phyloP scores from a whole-genome alignment of 2,888 invertebrate genomes.

The Cheilosia soror region DNA sequence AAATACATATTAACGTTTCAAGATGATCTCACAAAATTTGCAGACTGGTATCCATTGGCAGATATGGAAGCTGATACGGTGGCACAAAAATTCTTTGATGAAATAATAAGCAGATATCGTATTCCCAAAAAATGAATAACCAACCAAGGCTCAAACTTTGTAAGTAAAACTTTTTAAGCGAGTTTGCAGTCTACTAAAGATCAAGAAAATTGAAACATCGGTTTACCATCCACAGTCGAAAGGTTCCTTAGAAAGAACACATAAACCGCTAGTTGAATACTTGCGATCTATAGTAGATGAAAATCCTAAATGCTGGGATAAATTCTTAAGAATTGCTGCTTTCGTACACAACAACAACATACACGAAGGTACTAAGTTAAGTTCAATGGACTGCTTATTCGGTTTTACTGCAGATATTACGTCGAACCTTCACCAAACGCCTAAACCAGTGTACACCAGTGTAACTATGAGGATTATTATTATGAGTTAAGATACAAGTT shows the following conservation, averaged over 20 bases:
- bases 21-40: not conserved
- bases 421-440: not conserved
- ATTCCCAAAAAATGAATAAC: not conserved
- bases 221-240: not conserved
- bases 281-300: not conserved
- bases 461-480: not conserved
- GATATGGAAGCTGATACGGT: not conserved
- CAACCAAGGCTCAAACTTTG: not conserved
- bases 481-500: not conserved
- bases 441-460: not conserved
- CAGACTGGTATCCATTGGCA: not conserved
- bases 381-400: not conserved
- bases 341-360: not conserved
- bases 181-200: not conserved
- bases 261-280: not conserved
- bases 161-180: not conserved
- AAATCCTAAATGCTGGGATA: not conserved
- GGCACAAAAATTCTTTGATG: not conserved
- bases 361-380: not conserved
- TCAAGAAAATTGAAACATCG: slow-evolving; percentile 1
- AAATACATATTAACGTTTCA: not conserved
- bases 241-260: not conserved
- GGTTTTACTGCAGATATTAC: not conserved
- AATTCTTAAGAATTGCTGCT: not conserved
- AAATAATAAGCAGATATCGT: not conserved